Conservation (phyloP, 2,113 vertebrate genomes). For the Cryptotis parvus region DNA sequence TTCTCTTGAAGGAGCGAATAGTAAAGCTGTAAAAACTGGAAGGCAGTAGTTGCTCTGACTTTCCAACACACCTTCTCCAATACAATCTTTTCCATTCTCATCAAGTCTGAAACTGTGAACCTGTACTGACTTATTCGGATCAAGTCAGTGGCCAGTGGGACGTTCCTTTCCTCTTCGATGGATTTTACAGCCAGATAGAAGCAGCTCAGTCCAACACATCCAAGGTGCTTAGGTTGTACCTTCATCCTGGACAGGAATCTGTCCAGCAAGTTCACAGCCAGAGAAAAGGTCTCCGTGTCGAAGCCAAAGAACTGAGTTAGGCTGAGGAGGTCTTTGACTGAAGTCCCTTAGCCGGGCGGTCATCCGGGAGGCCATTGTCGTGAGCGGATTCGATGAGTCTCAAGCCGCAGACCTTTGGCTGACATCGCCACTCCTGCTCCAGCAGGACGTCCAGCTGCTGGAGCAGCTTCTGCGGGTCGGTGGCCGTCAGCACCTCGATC, state of each 20-base stretch:
- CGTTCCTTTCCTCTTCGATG: conserved; percentile 94
- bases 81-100: conserved; percentile 98
- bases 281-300: conserved; percentile 93
- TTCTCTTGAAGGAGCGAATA: conserved; percentile 90
- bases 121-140: conserved; percentile 97
- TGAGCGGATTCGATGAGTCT: conserved; percentile 92
- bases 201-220: conserved; percentile 96
- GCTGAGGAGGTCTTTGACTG: conserved; percentile 95
- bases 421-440: conserved; percentile 92
- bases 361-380: conserved; percentile 94
- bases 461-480: neutral
- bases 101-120: conserved; percentile 97
- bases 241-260: conserved; percentile 97
- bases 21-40: conserved; percentile 94
- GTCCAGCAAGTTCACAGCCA: conserved; percentile 94
- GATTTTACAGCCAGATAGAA: conserved; percentile 96
- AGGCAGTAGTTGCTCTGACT: conserved; percentile 93
- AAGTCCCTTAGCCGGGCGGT: conserved; percentile 93
- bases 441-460: conserved; percentile 77
- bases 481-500: too few relatives aligned
- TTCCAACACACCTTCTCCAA: conserved; percentile 96
- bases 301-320: conserved; percentile 97
- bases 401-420: conserved; percentile 94
- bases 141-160: conserved; percentile 94
- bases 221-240: conserved; percentile 96